Evolutionary conservation across 1,140 invertebrate genomes (phyloP).

Genomic region (Amyelois transitella): DNA sequence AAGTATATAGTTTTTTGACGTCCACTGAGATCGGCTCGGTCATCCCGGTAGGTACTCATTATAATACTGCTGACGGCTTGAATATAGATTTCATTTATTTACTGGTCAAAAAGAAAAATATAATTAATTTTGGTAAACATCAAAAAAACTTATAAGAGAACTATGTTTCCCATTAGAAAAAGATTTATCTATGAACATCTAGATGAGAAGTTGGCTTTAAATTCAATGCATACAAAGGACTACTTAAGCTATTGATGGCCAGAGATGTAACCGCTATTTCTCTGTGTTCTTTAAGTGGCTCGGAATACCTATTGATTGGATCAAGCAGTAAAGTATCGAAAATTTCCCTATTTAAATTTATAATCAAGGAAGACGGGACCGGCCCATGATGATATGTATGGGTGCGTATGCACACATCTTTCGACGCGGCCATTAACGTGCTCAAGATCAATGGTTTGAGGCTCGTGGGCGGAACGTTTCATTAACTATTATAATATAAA

Average conservation of each 20-base stretch:
- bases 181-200: too few species aligned
- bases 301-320: constrained; percentile 24
- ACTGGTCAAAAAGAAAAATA: too few species aligned
- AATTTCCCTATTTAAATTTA: constrained; percentile 37
- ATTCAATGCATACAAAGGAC: neutral
- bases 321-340: constrained; percentile 19
- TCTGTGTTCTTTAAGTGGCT: constrained; percentile 9
- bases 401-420: constrained; percentile 38
- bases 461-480: constrained; percentile 57
- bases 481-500: constrained; percentile 67
- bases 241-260: neutral
- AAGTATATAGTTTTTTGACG: too few species aligned
- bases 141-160: too few species aligned
- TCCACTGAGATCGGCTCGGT: too few species aligned
- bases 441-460: constrained; percentile 52
- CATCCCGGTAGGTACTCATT: too few species aligned
- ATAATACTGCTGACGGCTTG: too few species aligned
- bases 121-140: too few species aligned
- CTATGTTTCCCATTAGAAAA: too few species aligned
- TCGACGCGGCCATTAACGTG: constrained; percentile 50
- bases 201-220: neutral
- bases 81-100: too few species aligned
- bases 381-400: constrained; percentile 27
- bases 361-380: constrained; percentile 31
- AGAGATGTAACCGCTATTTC: neutral